phyloP scores from a whole-genome alignment of 2,113 vertebrate genomes.

The Dicerorhinus sumatrensis region DNA sequence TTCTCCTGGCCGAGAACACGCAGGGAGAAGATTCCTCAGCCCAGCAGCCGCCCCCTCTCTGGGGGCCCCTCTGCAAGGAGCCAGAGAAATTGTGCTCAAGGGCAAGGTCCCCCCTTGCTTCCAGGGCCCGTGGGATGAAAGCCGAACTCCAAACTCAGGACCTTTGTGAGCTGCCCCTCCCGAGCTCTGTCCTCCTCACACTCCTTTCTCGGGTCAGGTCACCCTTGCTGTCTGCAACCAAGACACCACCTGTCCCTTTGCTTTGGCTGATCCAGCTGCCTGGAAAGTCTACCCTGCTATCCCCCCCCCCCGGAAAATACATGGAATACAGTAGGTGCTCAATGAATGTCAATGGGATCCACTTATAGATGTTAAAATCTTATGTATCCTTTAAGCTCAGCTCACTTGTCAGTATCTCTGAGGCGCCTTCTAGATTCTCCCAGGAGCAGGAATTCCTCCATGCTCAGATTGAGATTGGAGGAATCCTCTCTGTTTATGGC shows the following conservation, averaged over 20 bases:
- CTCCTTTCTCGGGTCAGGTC: not conserved
- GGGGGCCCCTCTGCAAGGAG: not conserved
- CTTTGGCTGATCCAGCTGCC: not conserved
- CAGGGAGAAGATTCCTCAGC: not conserved
- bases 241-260: not conserved
- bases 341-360: fast-evolving
- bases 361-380: not conserved
- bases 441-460: not conserved
- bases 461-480: not conserved
- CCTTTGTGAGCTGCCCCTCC: too few species aligned
- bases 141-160: not conserved
- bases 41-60: not conserved
- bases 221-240: fast-evolving
- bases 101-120: not conserved
- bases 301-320: not conserved
- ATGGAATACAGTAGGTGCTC: not conserved
- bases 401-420: not conserved
- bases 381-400: not conserved
- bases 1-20: not conserved
- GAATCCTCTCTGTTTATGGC: too few species aligned
- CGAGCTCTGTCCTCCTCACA: not conserved
- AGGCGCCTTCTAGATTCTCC: not conserved
- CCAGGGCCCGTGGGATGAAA: not conserved
- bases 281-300: not conserved
- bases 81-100: not conserved